phyloP scores from a whole-genome alignment of 2,888 invertebrate genomes.

The Didymodactylos carnosus region DNA sequence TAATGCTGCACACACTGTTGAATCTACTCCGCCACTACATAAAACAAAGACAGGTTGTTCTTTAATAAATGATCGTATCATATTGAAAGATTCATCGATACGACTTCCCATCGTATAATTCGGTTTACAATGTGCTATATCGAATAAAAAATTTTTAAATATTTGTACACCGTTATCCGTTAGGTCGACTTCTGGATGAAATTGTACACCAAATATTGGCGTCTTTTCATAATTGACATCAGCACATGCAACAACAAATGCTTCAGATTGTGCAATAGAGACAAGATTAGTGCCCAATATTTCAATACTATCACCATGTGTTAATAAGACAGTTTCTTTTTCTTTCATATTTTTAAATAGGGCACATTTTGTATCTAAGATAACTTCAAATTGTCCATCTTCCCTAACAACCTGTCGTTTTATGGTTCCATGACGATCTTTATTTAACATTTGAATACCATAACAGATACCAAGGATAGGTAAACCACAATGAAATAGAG shows the following conservation, averaged over 20 bases:
- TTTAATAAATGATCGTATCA: not conserved
- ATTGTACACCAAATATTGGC: conserved; percentile 60
- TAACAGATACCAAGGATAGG: not conserved
- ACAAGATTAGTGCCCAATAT: not conserved
- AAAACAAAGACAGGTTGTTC: not conserved
- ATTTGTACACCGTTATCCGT: conserved; percentile 73
- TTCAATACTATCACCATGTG: conserved; percentile 83
- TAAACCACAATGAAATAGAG: not conserved
- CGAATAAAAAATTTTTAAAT: conserved; percentile 78
- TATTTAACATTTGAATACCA: conserved; percentile 65
- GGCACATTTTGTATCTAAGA: conserved; percentile 46
- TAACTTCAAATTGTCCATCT: conserved; percentile 74
- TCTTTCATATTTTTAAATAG: conserved; percentile 44
- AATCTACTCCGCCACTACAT: conserved; percentile 94
- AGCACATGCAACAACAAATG: not conserved
- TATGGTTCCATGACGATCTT: conserved; percentile 82
- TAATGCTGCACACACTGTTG: conserved; percentile 51
- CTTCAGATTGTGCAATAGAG: not conserved
- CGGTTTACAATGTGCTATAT: conserved; percentile 64
- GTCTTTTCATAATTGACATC: conserved; percentile 55
- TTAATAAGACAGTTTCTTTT: conserved; percentile 67
- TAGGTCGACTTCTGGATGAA: conserved; percentile 69
- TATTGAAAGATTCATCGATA: not conserved
- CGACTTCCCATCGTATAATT: not conserved
- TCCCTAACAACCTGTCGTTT: conserved; percentile 65